phyloP scores from a whole-genome alignment of 2,797 vertebrate species.

The Pangasius macronema region DNA sequence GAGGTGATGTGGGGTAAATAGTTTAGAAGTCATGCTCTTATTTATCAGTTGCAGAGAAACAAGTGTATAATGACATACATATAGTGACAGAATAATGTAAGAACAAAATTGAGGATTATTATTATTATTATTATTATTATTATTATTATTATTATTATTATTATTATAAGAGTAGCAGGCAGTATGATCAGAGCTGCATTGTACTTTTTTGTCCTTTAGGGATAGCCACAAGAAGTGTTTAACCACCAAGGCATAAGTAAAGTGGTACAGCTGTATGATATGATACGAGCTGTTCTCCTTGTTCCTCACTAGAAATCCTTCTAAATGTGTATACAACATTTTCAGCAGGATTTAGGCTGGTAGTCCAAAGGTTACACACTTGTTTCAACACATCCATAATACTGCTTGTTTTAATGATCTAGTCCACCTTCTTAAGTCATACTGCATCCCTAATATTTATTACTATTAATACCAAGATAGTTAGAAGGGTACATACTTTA shows the following conservation, averaged over 20 bases:
- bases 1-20: too few relatives aligned
- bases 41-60: too few relatives aligned
- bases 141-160: not conserved
- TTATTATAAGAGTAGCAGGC: not conserved
- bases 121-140: not conserved
- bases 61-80: too few relatives aligned
- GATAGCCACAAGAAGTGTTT: not conserved
- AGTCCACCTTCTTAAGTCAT: too few relatives aligned
- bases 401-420: not conserved
- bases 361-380: not conserved
- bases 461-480: not conserved
- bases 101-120: not conserved
- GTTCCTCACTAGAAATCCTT: not conserved
- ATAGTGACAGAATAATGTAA: not conserved
- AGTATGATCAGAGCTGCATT: not conserved
- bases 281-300: not conserved
- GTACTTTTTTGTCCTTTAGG: not conserved
- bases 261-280: not conserved
- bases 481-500: not conserved
- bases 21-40: too few relatives aligned
- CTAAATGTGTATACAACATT: not conserved
- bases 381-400: not conserved
- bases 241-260: not conserved
- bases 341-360: not conserved
- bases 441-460: not conserved